These are phyloP conservation scores for Sepioteuthis lessoniana DNA, from an alignment of 2,888 invertebrate species.

Conservation along the genomic window DNA sequence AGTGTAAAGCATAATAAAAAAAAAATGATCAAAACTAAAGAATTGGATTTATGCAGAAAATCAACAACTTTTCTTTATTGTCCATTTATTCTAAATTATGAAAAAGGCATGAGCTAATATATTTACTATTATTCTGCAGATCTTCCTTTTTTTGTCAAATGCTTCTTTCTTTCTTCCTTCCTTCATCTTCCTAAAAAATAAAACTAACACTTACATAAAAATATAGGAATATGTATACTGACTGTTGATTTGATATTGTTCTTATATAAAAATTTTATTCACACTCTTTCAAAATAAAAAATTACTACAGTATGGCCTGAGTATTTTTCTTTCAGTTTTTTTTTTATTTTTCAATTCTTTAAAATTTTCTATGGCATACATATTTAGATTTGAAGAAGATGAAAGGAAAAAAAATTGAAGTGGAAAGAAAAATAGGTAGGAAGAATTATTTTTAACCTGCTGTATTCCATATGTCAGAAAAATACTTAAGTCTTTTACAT, in stretches of 20 bases:
- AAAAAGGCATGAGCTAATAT: too few species aligned
- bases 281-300: not conserved
- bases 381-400: not conserved
- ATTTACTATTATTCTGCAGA: too few species aligned
- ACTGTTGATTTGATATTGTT: slow-evolving; percentile 19
- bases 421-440: not conserved
- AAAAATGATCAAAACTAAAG: too few species aligned
- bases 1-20: too few species aligned
- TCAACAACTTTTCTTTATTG: too few species aligned
- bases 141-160: too few species aligned
- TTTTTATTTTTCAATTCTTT: not conserved
- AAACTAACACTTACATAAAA: not conserved
- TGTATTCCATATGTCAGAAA: slow-evolving; percentile 33
- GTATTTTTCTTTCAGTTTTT: not conserved
- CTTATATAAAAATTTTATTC: not conserved
- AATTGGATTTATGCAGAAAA: too few species aligned
- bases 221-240: not conserved
- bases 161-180: too few species aligned
- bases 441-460: slow-evolving; percentile 8
- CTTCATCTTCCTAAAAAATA: too few species aligned
- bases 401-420: not conserved
- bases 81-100: too few species aligned
- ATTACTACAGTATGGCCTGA: not conserved
- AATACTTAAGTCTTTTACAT: not conserved
- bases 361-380: slow-evolving; percentile 2